Base-by-base conservation (phyloP, 2,888 invertebrate species). In the Koerneria pararmatus region DNA sequence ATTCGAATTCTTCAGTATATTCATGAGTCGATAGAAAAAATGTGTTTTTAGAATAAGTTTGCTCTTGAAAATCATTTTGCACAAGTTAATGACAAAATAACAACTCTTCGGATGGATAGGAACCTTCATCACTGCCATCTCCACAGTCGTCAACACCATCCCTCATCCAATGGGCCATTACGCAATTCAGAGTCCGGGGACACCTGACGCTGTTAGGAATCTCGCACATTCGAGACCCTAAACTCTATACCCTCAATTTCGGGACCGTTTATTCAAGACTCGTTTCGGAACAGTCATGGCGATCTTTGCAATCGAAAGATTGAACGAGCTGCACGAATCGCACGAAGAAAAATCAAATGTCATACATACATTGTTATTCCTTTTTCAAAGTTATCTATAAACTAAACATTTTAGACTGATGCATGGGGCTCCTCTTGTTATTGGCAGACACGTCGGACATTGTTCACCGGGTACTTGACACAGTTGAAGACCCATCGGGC, bases 121-220 rank as follows among this genome's bases (percentile, higher is more conserved):
- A 41, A 73, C 74, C 73, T 67, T 79, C 79, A 67, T 79, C 79
- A 54, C 74, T 74, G 6, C 74, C 73, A 69, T 80, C 80, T 24
- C 77, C 78, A 67, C 80, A 80, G 56, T 80, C 80, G 60, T 80
- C 71, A 29, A 69, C 70, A 5, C 78, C 78, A 56, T 80, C 79
- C 65, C 72, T 72, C 34, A 80, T 53, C 80, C 80, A 80, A 48
- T 74, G 69, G 2, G 64, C 65, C 41, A 75, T 74, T 0, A 80
- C 75, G 53, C 80, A 80, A 67, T 80, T 80, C 29, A 56, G 64
- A 37, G 64, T 56, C 11, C 34, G 41, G 15, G 56, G 54, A 56
- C 64, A 64, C n/a, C 31, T 37, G 24, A 64, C 29, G 27, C 54
- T 41, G 34, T 37, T 29, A n/a, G 64, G 64, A 1, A 34, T 31